These are phyloP conservation scores for Anas acuta DNA, from an alignment of 2,797 vertebrate genomes.

Conservation along the genomic window DNA sequence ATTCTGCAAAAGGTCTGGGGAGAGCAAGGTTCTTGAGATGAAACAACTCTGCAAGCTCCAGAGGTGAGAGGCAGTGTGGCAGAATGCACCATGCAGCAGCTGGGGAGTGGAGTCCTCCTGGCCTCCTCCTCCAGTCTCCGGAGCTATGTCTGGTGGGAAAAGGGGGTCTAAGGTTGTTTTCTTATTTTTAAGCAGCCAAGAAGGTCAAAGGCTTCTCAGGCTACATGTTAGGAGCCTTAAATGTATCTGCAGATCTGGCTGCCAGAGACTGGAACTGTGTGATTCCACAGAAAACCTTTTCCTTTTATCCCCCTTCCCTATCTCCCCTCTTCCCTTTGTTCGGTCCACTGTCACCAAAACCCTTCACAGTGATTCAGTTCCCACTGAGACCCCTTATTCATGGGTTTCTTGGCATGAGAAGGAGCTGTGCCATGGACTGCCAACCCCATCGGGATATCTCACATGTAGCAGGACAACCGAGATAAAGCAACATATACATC, in stretches of 20 bases:
- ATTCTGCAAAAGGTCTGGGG: background rate
- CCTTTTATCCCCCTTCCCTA: background rate
- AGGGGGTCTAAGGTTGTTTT: background rate
- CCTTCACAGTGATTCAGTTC: background rate
- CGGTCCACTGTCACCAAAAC: background rate
- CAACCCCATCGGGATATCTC: background rate
- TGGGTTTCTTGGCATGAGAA: background rate
- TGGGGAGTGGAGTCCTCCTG: background rate
- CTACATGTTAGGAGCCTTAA: background rate
- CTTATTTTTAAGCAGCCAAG: background rate
- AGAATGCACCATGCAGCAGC: background rate
- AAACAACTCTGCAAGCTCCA: background rate
- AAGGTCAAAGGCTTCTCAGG: background rate
- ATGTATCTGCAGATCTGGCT: background rate
- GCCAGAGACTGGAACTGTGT: background rate
- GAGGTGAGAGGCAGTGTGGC: background rate
- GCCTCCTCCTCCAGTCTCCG: background rate
- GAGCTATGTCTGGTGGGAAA: background rate
- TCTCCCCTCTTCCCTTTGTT: background rate
- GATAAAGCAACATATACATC: background rate
- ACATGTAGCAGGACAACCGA: rapidly evolving
- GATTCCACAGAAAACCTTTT: background rate
- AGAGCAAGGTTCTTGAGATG: background rate
- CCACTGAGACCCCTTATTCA: background rate
- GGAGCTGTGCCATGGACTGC: background rate